A percentile compares a stretch with the other conserved stretches of the same genome.
phyloP scores from a whole-genome alignment of 1,140 invertebrate species.

The Vanessa atalanta region DNA sequence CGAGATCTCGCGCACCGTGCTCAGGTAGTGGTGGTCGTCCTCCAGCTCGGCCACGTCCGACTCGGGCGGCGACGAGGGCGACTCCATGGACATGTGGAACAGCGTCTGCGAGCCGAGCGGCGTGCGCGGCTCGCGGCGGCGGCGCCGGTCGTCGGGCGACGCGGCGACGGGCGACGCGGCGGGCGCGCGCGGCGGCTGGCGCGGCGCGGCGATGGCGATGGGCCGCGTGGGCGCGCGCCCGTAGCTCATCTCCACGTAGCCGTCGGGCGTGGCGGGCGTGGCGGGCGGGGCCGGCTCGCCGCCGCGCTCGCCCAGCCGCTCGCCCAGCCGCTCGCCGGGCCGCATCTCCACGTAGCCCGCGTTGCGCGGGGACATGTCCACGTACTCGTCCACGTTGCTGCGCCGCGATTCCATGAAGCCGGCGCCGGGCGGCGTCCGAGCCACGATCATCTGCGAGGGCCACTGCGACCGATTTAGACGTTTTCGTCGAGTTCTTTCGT shows the following conservation, averaged over 20 bases:
- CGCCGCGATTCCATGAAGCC: constrained; percentile 42
- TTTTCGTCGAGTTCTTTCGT: not conserved
- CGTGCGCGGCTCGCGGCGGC: constrained; percentile 39
- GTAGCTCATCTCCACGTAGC: constrained; percentile 61
- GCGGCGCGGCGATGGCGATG: constrained; percentile 45
- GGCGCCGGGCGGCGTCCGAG: constrained; percentile 51
- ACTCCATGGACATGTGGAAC: constrained; percentile 61
- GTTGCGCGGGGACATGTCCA: constrained; percentile 44
- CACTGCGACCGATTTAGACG: no score
- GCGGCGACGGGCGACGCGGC: constrained; percentile 16
- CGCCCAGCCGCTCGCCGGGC: constrained; percentile 44
- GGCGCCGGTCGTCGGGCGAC: constrained; percentile 42
- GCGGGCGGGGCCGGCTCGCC: constrained; percentile 9
- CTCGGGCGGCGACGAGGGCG: constrained; percentile 51
- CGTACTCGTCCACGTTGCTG: constrained; percentile 61
- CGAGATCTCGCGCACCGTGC: constrained; percentile 61
- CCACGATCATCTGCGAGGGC: constrained; percentile 45
- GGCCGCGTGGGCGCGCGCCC: constrained; percentile 48
- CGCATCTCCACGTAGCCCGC: constrained; percentile 62
- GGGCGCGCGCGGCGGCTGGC: constrained; percentile 34
- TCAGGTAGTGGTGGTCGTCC: constrained; percentile 54
- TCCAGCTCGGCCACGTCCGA: constrained; percentile 36
- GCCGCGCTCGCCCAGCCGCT: constrained; percentile 12
- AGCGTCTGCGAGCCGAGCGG: constrained; percentile 58
- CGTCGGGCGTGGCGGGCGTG: constrained; percentile 47